Conservation (phyloP, 2,888 invertebrate species). For the Hypsopygia costalis region DNA sequence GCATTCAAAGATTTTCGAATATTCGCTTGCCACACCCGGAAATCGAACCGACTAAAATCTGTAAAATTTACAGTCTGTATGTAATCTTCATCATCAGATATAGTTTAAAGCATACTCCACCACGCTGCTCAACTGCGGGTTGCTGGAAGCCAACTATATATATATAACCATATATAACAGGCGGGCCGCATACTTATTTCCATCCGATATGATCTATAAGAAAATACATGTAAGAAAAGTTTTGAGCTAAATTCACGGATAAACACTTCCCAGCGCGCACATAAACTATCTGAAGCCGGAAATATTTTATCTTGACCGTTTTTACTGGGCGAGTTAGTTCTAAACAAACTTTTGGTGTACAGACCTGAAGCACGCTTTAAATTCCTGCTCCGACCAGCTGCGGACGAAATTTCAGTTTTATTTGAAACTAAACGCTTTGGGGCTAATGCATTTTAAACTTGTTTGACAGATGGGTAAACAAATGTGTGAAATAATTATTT, state of each 20-base stretch:
- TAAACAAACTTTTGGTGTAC: slow-evolving; percentile 56
- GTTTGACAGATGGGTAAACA: slow-evolving; percentile 14
- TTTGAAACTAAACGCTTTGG: slow-evolving; percentile 35
- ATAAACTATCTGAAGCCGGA: slow-evolving; percentile 20
- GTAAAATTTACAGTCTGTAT: too few species aligned
- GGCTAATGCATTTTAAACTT: slow-evolving; percentile 33
- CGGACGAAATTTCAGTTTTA: slow-evolving; percentile 47
- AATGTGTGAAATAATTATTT: slow-evolving; percentile 8
- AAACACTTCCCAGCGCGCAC: slow-evolving; percentile 8
- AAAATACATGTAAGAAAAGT: not conserved
- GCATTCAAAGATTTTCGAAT: too few species aligned
- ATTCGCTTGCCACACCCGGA: too few species aligned
- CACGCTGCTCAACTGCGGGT: too few species aligned
- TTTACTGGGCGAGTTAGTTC: slow-evolving; percentile 53
- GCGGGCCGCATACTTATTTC: too few species aligned
- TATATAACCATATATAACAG: too few species aligned
- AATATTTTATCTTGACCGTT: slow-evolving; percentile 49
- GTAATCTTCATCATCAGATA: too few species aligned
- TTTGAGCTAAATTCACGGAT: slow-evolving; percentile 10
- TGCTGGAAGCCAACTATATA: too few species aligned
- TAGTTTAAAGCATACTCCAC: too few species aligned
- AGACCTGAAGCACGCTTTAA: slow-evolving; percentile 42
- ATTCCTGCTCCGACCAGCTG: slow-evolving; percentile 43
- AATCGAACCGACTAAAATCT: too few species aligned
- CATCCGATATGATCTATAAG: too few species aligned